These are phyloP conservation scores for Yponomeuta cagnagella DNA, from an alignment of 2,888 invertebrate genomes.

Conservation along the genomic window DNA sequence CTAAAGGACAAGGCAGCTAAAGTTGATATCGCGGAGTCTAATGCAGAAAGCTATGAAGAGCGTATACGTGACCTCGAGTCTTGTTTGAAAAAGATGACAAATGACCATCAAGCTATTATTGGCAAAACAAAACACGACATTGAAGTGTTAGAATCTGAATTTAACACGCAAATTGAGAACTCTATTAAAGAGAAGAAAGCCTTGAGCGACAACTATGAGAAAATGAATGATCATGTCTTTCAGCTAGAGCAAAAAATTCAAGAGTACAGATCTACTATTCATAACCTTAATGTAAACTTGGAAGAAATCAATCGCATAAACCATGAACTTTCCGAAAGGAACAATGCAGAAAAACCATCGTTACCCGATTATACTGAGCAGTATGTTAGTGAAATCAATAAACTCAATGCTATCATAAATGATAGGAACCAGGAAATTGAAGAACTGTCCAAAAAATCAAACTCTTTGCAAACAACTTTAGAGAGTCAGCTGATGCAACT, in stretches of 20 bases:
- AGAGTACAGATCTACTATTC: constrained; percentile 50
- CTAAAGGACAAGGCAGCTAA: constrained; percentile 51
- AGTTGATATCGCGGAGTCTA: constrained; percentile 45
- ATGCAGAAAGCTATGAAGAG: constrained; percentile 44
- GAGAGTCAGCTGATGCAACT: constrained; percentile 51
- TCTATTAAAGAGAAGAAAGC: constrained; percentile 67
- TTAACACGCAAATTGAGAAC: constrained; percentile 63
- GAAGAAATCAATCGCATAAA: constrained; percentile 52
- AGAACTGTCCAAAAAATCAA: constrained; percentile 42
- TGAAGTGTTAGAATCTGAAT: constrained; percentile 62
- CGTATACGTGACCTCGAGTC: constrained; percentile 62
- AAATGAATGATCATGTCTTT: constrained; percentile 64
- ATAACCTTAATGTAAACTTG: constrained; percentile 45
- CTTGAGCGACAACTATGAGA: constrained; percentile 63
- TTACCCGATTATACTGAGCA: constrained; percentile 65
- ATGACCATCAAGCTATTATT: constrained; percentile 53
- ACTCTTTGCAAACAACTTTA: constrained; percentile 40
- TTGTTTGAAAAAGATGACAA: constrained; percentile 48
- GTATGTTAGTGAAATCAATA: constrained; percentile 74
- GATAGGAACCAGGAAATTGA: constrained; percentile 67
- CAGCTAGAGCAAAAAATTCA: constrained; percentile 49
- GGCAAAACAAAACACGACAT: constrained; percentile 60
- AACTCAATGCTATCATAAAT: constrained; percentile 65
- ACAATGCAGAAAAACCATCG: constrained; percentile 28
- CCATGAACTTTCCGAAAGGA: constrained; percentile 43